phyloP scores from a whole-genome alignment of 1,140 invertebrate genomes.

The Oscheius sp. region DNA sequence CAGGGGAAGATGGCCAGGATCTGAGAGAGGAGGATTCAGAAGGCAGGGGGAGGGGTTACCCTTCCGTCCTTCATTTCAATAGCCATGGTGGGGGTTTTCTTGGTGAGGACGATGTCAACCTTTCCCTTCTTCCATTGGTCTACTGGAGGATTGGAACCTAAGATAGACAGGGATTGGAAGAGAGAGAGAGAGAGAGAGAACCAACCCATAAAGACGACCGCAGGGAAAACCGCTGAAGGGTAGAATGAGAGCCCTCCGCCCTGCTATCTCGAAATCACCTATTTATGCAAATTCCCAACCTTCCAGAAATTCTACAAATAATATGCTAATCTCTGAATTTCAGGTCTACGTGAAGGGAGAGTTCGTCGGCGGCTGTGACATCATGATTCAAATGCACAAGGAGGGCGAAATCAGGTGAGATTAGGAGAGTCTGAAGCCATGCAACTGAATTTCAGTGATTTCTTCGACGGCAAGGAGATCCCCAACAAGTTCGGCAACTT shows the following conservation, averaged over 20 bases:
- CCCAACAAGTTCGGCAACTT: slow-evolving; percentile 34
- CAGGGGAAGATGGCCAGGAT: neutral
- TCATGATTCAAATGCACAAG: slow-evolving; percentile 56
- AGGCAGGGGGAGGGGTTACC: no score
- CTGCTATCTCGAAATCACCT: no score
- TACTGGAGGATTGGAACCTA: no score
- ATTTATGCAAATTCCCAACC: no score
- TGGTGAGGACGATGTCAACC: neutral
- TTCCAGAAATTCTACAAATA: no score
- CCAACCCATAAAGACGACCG: no score
- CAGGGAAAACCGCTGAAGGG: no score
- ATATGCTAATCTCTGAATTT: slow-evolving; percentile 45
- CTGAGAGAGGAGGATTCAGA: no score
- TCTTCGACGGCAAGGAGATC: slow-evolving; percentile 37
- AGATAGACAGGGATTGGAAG: no score
- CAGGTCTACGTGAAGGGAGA: slow-evolving; percentile 60
- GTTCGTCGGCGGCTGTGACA: slow-evolving; percentile 59
- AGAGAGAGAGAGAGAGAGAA: no score
- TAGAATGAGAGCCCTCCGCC: no score
- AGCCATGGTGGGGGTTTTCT: neutral
- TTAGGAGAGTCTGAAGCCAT: neutral
- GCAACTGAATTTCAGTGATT: slow-evolving; percentile 16
- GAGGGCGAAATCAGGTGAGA: slow-evolving; percentile 44
- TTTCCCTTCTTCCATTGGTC: neutral
- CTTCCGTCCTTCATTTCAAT: neutral